Conservation (phyloP, 2,888 invertebrate genomes). For the Heteromurus nitidus region DNA sequence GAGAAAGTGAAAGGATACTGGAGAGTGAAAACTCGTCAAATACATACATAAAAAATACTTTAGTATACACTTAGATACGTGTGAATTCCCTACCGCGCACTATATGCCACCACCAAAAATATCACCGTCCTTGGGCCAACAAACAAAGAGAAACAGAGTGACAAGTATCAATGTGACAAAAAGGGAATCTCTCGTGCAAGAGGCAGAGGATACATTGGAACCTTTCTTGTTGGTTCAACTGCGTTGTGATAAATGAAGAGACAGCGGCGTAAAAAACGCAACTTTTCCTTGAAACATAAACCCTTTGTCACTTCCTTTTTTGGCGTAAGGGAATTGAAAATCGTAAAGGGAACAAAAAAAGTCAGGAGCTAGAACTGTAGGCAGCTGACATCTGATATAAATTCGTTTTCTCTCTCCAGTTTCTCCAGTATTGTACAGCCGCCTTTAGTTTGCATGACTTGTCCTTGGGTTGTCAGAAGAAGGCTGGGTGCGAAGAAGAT, state of each 20-base stretch:
- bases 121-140: too few relatives aligned
- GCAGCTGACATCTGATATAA: slow-evolving; percentile 28
- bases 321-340: background rate
- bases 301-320: slow-evolving; percentile 27
- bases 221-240: too few relatives aligned
- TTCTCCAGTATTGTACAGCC: too few relatives aligned
- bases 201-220: too few relatives aligned
- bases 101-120: background rate
- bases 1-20: background rate
- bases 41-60: background rate
- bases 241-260: slow-evolving; percentile 58
- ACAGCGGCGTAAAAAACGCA: slow-evolving; percentile 15
- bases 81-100: background rate
- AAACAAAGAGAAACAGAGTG: too few relatives aligned
- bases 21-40: background rate
- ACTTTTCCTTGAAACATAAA: slow-evolving; percentile 18
- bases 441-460: background rate
- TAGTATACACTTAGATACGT: background rate
- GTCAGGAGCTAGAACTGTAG: background rate
- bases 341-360: slow-evolving; percentile 20
- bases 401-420: background rate
- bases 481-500: background rate
- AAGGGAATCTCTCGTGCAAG: too few relatives aligned
- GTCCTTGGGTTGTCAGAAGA: background rate
- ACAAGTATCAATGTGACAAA: too few relatives aligned